Conservation (phyloP, 2,888 invertebrate genomes). For the Eilema griseolum region DNA sequence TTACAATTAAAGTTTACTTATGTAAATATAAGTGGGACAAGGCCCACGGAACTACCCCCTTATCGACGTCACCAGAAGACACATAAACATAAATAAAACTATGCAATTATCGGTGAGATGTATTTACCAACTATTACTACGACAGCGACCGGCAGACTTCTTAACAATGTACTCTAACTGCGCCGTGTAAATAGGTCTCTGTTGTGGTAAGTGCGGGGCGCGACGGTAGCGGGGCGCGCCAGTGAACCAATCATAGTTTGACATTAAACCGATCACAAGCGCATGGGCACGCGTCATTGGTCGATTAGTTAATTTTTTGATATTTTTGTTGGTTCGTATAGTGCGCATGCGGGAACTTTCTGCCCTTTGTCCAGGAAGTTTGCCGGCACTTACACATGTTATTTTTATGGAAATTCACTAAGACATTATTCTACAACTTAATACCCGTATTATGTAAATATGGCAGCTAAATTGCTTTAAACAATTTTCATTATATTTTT, state of each 20-base stretch:
- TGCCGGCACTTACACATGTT: not conserved
- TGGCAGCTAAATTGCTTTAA: slow-evolving; percentile 45
- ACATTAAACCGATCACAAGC: no score
- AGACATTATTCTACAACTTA: slow-evolving; percentile 45
- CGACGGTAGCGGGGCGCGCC: no score
- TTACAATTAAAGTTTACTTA: not conserved
- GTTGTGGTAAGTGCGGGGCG: no score
- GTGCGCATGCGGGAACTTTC: no score
- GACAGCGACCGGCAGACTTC: not conserved
- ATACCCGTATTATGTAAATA: slow-evolving; percentile 61
- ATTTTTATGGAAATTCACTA: slow-evolving; percentile 42
- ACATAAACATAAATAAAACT: slow-evolving; percentile 7
- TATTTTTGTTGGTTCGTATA: no score
- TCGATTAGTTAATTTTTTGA: no score
- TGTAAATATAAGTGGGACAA: not conserved
- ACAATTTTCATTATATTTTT: slow-evolving; percentile 27
- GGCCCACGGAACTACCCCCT: not conserved
- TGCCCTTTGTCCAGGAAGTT: no score
- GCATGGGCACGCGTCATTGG: no score
- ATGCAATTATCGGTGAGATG: slow-evolving; percentile 53
- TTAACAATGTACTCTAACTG: no score
- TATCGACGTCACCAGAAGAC: not conserved
- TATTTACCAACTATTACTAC: slow-evolving; percentile 27
- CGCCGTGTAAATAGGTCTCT: no score
- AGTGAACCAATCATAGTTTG: no score